Evolutionary conservation across 2,797 vertebrate species (phyloP).

Genomic region (Halcyon leucocephala): DNA sequence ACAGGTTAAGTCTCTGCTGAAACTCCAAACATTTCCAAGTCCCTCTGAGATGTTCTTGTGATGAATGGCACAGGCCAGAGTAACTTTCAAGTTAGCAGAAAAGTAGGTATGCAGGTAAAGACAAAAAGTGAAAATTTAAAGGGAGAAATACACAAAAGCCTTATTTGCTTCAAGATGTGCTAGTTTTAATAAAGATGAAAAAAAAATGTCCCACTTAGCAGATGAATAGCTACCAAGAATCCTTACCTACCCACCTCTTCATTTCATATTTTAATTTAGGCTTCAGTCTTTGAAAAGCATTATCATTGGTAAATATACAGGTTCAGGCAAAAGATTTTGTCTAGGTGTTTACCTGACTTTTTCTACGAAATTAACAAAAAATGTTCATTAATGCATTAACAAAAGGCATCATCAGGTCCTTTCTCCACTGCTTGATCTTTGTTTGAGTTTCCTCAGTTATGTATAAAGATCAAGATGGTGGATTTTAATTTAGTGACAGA

Average conservation of each 20-base stretch:
- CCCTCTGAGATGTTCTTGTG: constrained; percentile 15
- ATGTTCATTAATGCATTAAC: constrained; percentile 43
- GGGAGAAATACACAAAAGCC: constrained; percentile 1
- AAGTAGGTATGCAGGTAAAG: constrained; percentile 14
- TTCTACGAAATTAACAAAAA: neutral
- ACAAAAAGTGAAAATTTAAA: constrained; percentile 41
- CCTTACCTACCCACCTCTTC: constrained; percentile 24
- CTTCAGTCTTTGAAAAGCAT: constrained; percentile 53
- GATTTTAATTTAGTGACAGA: constrained; percentile 18
- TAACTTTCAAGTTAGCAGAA: constrained; percentile 17
- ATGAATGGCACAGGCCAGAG: constrained; percentile 38
- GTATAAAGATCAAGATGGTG: constrained; percentile 12
- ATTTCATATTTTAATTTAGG: constrained; percentile 60
- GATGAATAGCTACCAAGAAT: constrained; percentile 56
- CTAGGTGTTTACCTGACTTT: neutral
- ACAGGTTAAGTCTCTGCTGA: constrained; percentile 37
- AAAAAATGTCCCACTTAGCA: neutral
- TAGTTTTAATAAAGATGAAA: neutral
- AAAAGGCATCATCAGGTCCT: neutral
- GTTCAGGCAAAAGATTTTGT: constrained; percentile 28
- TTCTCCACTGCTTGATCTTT: neutral
- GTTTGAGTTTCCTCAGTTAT: constrained; percentile 7
- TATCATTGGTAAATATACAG: neutral
- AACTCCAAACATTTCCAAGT: constrained; percentile 55
- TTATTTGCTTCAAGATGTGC: neutral